Evolutionary conservation across 2,797 vertebrate genomes (phyloP), one percentile per base, ranked within the genome.

Genomic region (Arremon brunneinucha): DNA sequence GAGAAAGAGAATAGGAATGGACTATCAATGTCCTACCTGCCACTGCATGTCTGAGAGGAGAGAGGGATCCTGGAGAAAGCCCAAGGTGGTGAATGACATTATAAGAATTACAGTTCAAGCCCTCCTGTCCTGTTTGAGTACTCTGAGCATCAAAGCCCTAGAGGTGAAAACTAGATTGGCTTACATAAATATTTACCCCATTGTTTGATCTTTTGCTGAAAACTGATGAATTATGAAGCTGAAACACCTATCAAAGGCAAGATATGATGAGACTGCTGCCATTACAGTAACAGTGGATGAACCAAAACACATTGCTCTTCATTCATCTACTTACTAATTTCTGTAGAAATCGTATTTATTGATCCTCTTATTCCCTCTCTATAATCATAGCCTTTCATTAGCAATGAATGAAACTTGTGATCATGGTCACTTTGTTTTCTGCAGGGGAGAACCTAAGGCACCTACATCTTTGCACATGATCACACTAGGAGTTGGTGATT

Each of bases 311-410:
- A 50, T 35, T 28, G 30, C 6, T 85, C 65, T 80, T 78, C 63
- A 57, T 76, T 77, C 76, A 63, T 83, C 85, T 80, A 63, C 44
- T 65, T 67, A 75, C 55, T 49, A 34, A 68, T 63, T 94, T 93
- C 72, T 32, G 28, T 15, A 16, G 60, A 91, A 93, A 95, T 69
- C 52, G 8, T 87, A 78, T 57, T 90, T 90, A 88, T 57, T 89
- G 89, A 91, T 89, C 30, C 21, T 78, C 34, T 84, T 77, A 64
- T 57, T 91, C 23, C 34, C 24, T 78, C 47, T 41, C 16, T 53
- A 43, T 78, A 89, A 85, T 41, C 65, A 72, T 0, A 68, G 57
- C 8, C 22, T 64, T 79, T 77, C 67, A 55, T 80, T 60, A 65
- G 59, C 68, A 90, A 79, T 32, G 57, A 94, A 82, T 14, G 12